Conservation (phyloP, 2,888 invertebrate species). For the Antheraea yamamai region DNA sequence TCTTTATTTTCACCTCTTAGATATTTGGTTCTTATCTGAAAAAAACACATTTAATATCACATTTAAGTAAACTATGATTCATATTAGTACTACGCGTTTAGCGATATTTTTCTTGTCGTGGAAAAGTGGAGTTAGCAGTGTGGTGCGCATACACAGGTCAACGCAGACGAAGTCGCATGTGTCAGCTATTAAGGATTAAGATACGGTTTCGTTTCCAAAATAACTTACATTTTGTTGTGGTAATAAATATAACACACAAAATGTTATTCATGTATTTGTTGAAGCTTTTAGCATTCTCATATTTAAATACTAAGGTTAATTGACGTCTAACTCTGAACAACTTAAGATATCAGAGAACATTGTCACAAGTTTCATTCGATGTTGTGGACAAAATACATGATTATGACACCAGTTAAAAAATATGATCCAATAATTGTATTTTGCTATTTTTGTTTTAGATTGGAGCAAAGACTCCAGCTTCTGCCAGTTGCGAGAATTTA, state of each 20-base stretch:
- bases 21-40: no score
- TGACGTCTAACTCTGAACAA: background rate
- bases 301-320: background rate
- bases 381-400: background rate
- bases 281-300: background rate
- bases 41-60: no score
- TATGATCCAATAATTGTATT: background rate
- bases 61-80: no score
- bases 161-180: no score
- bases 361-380: background rate
- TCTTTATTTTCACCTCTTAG: no score
- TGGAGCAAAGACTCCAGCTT: constrained; percentile 89
- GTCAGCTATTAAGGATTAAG: no score
- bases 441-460: constrained; percentile 78
- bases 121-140: no score
- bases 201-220: no score
- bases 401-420: background rate
- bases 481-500: constrained; percentile 94
- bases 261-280: background rate
- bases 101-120: no score
- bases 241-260: background rate
- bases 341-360: background rate
- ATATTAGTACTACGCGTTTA: no score
- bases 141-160: no score
- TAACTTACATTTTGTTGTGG: background rate